Percentiles rank a stretch among this genome's conserved stretches.
Conservation (phyloP, 1,140 invertebrate genomes). For the Potamilus streckersoni region DNA sequence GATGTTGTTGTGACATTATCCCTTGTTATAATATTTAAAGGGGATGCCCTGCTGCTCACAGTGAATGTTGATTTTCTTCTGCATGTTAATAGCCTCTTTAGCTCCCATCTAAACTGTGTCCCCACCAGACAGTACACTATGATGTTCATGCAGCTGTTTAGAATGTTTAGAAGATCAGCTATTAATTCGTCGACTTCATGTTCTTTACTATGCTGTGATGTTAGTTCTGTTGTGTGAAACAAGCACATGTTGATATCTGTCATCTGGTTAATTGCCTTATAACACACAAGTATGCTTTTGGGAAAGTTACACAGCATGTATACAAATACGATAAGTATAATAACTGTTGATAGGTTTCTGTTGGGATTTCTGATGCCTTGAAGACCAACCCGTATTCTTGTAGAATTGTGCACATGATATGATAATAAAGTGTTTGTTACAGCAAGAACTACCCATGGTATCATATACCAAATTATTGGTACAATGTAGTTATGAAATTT, state of each 20-base stretch:
- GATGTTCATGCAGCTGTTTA: constrained; percentile 46
- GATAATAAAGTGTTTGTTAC: constrained; percentile 33
- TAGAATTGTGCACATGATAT: constrained; percentile 38
- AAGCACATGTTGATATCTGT: constrained; percentile 22
- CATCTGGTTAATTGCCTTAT: constrained; percentile 26
- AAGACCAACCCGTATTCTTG: constrained; percentile 38
- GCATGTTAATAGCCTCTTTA: constrained; percentile 29
- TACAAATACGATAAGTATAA: constrained; percentile 35
- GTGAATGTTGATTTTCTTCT: neutral
- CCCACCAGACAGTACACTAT: constrained; percentile 44
- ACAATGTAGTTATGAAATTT: constrained; percentile 38
- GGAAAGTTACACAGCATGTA: constrained; percentile 46
- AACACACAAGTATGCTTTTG: constrained; percentile 32
- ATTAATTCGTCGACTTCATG: constrained; percentile 27
- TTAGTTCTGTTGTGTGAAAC: constrained; percentile 19
- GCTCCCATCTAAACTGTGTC: constrained; percentile 36
- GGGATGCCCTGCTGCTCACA: too few species aligned
- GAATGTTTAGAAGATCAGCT: constrained; percentile 38
- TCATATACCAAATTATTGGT: constrained; percentile 43
- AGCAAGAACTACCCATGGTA: constrained; percentile 37
- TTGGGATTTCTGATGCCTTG: constrained; percentile 33
- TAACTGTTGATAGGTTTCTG: constrained; percentile 39
- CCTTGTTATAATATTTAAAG: too few species aligned
- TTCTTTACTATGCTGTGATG: constrained; percentile 9
- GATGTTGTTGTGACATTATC: too few species aligned